Conservation (phyloP, 2,888 invertebrate species). For the Pachymerium ferrugineum region DNA sequence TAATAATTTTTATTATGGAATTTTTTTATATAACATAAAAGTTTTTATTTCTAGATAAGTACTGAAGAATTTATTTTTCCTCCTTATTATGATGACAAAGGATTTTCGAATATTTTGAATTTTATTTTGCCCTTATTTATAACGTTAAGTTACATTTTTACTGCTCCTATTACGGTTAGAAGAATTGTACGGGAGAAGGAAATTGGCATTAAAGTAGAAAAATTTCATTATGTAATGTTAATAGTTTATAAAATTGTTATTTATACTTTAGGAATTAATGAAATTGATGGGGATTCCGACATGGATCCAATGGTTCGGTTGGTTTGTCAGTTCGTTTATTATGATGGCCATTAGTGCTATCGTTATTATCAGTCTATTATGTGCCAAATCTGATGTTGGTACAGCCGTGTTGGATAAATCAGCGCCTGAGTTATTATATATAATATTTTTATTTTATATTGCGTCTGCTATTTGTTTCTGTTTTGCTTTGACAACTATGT, state of each 20-base stretch:
- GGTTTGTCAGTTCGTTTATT: slow-evolving; percentile 3
- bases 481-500: background rate
- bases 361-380: background rate
- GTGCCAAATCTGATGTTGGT: background rate
- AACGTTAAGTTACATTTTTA: slow-evolving; percentile 20
- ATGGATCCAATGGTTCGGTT: slow-evolving; percentile 30
- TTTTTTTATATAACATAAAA: background rate
- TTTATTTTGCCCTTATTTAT: background rate
- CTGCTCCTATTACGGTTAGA: background rate
- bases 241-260: background rate
- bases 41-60: background rate
- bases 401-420: background rate
- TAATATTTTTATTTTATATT: background rate
- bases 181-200: slow-evolving; percentile 27
- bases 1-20: background rate
- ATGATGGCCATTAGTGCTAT: slow-evolving; percentile 20
- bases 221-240: background rate
- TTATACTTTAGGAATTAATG: slow-evolving; percentile 29
- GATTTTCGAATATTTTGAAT: background rate
- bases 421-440: background rate
- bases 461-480: background rate
- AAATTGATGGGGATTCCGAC: slow-evolving; percentile 23
- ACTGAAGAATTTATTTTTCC: background rate
- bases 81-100: background rate
- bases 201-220: slow-evolving; percentile 20